phyloP scores from a whole-genome alignment of 2,888 invertebrate genomes.

The Hipparchia sbordonii region DNA sequence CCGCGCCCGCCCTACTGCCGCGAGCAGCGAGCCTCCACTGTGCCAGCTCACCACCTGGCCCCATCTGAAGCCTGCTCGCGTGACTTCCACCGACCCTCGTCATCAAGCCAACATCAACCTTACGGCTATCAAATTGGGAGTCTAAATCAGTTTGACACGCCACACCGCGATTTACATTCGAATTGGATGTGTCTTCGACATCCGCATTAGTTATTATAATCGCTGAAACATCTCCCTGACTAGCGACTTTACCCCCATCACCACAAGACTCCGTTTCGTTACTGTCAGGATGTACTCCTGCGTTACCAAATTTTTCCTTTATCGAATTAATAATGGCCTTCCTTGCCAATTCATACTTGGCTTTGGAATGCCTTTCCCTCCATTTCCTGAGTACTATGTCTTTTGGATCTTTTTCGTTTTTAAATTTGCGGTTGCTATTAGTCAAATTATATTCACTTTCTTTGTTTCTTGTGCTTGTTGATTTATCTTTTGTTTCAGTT shows the following conservation, averaged over 20 bases:
- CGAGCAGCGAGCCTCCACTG: constrained; percentile 69
- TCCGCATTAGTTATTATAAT: constrained; percentile 70
- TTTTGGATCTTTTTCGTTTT: constrained; percentile 51
- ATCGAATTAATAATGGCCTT: constrained; percentile 72
- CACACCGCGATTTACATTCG: constrained; percentile 62
- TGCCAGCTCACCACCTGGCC: constrained; percentile 76
- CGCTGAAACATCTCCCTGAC: constrained; percentile 54
- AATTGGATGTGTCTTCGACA: constrained; percentile 76
- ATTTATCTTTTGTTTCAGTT: constrained; percentile 50
- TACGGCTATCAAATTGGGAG: constrained; percentile 48
- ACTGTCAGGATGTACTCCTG: constrained; percentile 38
- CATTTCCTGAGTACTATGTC: constrained; percentile 68
- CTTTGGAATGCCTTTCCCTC: constrained; percentile 66
- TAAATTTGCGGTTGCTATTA: constrained; percentile 41
- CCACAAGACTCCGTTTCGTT: constrained; percentile 51
- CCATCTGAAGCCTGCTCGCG: constrained; percentile 75
- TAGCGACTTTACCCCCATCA: constrained; percentile 55
- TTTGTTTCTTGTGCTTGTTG: constrained; percentile 48
- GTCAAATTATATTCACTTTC: constrained; percentile 38
- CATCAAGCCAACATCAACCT: constrained; percentile 52
- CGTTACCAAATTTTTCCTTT: constrained; percentile 66
- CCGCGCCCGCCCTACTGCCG: constrained; percentile 74
- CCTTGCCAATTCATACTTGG: constrained; percentile 66
- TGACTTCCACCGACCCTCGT: constrained; percentile 60
- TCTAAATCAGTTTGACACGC: constrained; percentile 46